Percentiles rank a stretch among this genome's conserved stretches.
Conservation (phyloP, 2,888 invertebrate species). For the Eilema griseolum region DNA sequence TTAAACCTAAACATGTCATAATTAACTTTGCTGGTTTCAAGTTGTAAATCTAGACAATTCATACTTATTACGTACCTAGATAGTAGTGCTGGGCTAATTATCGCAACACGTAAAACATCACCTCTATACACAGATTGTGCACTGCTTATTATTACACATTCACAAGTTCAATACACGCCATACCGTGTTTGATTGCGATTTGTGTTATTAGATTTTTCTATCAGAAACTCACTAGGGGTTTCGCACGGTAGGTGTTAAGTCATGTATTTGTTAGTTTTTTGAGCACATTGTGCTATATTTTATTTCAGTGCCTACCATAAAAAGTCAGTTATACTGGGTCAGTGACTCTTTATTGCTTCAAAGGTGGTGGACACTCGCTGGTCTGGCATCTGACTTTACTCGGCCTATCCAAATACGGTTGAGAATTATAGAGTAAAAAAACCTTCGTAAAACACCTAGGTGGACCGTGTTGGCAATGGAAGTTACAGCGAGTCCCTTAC, state of each 20-base stretch:
- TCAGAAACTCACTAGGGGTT: slow-evolving; percentile 4
- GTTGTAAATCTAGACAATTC: too few relatives aligned
- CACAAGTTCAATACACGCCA: slow-evolving; percentile 1
- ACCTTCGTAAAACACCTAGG: not conserved
- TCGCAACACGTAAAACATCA: not conserved
- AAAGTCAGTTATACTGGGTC: not conserved
- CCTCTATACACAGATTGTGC: not conserved
- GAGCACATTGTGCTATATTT: not conserved
- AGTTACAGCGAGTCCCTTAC: not conserved
- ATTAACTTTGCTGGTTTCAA: too few relatives aligned
- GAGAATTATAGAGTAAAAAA: not conserved
- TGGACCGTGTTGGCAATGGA: not conserved
- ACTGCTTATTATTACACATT: not conserved
- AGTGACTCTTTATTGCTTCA: not conserved
- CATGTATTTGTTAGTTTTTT: not conserved
- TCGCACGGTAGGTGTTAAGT: not conserved
- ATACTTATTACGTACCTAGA: too few relatives aligned
- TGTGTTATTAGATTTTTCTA: slow-evolving; percentile 4
- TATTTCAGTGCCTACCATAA: not conserved
- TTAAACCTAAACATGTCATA: too few relatives aligned
- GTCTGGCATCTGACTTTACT: not conserved
- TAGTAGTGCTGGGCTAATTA: not conserved
- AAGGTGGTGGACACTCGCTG: not conserved
- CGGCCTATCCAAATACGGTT: not conserved
- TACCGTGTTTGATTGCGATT: slow-evolving; percentile 2